Base-by-base conservation (phyloP, 1,140 invertebrate species). In the Propsilocerus akamusi region DNA sequence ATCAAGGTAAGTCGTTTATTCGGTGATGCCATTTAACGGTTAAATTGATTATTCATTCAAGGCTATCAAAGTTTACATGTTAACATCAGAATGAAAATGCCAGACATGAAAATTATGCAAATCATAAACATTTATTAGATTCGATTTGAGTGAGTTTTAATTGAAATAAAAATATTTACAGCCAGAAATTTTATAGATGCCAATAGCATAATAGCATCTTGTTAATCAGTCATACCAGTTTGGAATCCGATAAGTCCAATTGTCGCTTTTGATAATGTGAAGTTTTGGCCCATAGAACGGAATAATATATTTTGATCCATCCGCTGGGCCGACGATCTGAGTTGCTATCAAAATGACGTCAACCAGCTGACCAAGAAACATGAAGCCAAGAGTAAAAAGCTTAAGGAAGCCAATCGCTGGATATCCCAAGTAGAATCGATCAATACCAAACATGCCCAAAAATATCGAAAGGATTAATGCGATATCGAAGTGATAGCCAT, bases 391-490 rank as follows among this genome's bases (percentile, higher is more conserved):
- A 0, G 94, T 97, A 61, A 90, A 91, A 55, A 97, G 76, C 66
- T 98, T 98, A 6, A 95, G 74, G 46, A 97, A 68, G 2, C 93
- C 94, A 53, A 97, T 78, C 20, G 90, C 94, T 47, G 90, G 88
- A 68, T 98, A 97, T 14, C 95, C 95, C 3, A 98, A 71, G 62
- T 97, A 98, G 67, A 98, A 97, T 53, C 95, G 71, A 65, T 98
- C 95, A 12, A 88, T 75, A n/a, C 95, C 95, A 72, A 98, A 93
- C 86, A 95, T 94, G 24, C 93, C 93, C 41, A 90, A 68, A 60
- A 98, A 98, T 41, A 98, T 84, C 2, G 94, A 97, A 0, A 99
- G 70, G 12, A 98, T 62, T 47, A 98, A 64, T 0, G 94, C 80
- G 41, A 86, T 92, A 64, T 96, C 89, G 67, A 94, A 86, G 1